These are phyloP conservation scores for Zonitis immaculata DNA, from an alignment of 2,888 invertebrate species.

Conservation along the genomic window DNA sequence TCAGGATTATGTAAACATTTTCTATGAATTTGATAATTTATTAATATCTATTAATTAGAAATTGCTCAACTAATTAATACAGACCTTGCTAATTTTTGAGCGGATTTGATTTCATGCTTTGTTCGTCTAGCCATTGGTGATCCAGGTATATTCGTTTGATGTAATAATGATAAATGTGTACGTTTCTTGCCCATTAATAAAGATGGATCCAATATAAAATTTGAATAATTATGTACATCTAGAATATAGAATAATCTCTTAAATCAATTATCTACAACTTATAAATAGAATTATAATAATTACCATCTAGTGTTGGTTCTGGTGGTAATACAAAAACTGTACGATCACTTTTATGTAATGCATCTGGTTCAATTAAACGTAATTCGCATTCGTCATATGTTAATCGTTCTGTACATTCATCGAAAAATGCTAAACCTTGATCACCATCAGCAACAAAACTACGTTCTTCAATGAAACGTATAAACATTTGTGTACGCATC, in stretches of 20 bases:
- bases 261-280: too few relatives aligned
- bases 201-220: constrained; percentile 60
- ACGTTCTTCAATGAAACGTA: constrained; percentile 96
- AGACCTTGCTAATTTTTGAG: constrained; percentile 73
- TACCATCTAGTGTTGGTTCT: constrained; percentile 58
- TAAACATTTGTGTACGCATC: constrained; percentile 96
- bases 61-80: too few relatives aligned
- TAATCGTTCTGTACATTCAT: constrained; percentile 89
- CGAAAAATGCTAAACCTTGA: constrained; percentile 92
- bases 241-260: too few relatives aligned
- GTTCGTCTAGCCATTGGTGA: constrained; percentile 91
- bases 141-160: constrained; percentile 57
- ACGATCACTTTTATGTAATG: constrained; percentile 75
- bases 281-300: too few relatives aligned
- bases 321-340: constrained; percentile 95
- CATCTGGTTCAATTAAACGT: constrained; percentile 76
- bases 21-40: constrained; percentile 31
- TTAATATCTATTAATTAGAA: constrained; percentile 2
- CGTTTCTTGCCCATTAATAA: constrained; percentile 49
- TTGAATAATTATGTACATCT: constrained; percentile 49
- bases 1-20: constrained; percentile 58
- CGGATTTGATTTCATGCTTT: constrained; percentile 91
- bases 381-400: constrained; percentile 54
- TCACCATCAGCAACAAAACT: constrained; percentile 98
- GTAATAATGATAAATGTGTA: constrained; percentile 41